A percentile compares a stretch with the other conserved stretches of the same genome.
phyloP scores from a whole-genome alignment of 2,797 vertebrate species.

The Acipenser oxyrinchus region DNA sequence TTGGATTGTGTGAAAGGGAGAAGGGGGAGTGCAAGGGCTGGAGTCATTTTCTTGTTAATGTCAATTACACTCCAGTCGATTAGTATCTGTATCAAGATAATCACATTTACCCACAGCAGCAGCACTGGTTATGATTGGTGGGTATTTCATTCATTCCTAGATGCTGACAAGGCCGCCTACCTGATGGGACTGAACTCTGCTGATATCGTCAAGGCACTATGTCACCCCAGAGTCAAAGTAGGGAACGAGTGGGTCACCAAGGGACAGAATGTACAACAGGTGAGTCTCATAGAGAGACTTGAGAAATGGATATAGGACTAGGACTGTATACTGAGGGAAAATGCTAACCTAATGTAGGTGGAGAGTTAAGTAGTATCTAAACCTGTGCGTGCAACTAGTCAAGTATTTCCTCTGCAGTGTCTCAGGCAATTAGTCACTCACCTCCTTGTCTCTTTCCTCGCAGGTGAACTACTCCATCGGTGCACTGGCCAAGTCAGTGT shows the following conservation, averaged over 20 bases:
- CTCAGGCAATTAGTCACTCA: not conserved
- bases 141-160: not conserved
- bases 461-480: constrained; percentile 50
- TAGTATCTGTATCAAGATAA: too few species aligned
- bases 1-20: too few species aligned
- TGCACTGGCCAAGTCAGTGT: constrained; percentile 50
- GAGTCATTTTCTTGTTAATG: too few species aligned
- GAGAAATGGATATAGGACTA: not conserved
- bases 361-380: too few species aligned
- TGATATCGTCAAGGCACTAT: constrained; percentile 81
- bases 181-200: constrained; percentile 80
- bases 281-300: constrained; percentile 21
- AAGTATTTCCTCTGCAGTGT: not conserved
- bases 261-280: constrained; percentile 56
- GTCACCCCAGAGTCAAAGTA: constrained; percentile 63
- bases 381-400: too few species aligned
- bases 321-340: not conserved
- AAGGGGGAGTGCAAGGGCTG: too few species aligned
- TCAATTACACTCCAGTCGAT: too few species aligned
- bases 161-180: not conserved
- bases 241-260: too few species aligned
- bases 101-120: not conserved
- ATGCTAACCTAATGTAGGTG: not conserved
- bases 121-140: not conserved
- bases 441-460: not conserved